Evolutionary conservation across 2,888 invertebrate genomes (phyloP).

Genomic region (Diaphora mendica): DNA sequence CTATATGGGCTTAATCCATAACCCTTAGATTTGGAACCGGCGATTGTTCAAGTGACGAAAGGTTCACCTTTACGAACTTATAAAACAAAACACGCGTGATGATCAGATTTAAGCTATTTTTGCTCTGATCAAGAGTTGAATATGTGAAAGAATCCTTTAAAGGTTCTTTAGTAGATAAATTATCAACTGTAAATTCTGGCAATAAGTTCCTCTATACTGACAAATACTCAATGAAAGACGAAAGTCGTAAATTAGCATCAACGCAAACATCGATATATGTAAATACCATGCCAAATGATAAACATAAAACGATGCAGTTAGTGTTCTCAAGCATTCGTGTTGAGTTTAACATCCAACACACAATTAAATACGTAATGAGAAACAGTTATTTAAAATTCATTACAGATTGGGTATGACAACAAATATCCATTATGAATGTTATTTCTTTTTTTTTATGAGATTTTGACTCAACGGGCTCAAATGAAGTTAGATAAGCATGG

Average conservation of each 20-base stretch:
- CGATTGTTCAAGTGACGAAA: neutral
- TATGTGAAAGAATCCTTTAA: neutral
- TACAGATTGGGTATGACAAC: neutral
- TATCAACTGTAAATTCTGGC: slow-evolving; percentile 28
- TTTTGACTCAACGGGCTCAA: neutral
- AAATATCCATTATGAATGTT: neutral
- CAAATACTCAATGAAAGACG: slow-evolving; percentile 43
- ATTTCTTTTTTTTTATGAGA: neutral
- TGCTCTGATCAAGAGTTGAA: neutral
- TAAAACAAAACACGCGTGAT: neutral
- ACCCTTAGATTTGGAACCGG: no score
- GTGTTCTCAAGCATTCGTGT: slow-evolving; percentile 49
- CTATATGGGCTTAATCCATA: no score
- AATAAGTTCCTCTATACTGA: slow-evolving; percentile 33
- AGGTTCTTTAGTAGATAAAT: neutral
- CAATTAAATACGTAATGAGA: slow-evolving; percentile 20
- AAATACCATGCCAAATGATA: slow-evolving; percentile 60
- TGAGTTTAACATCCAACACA: slow-evolving; percentile 45
- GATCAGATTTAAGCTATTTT: neutral
- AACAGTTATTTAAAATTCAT: neutral
- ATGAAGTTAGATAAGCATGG: neutral
- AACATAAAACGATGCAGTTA: slow-evolving; percentile 55
- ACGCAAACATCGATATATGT: slow-evolving; percentile 56
- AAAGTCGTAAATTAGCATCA: slow-evolving; percentile 47
- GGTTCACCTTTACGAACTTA: neutral